Base-by-base conservation (phyloP, 1,140 invertebrate genomes). In the Coptotermes formosanus region DNA sequence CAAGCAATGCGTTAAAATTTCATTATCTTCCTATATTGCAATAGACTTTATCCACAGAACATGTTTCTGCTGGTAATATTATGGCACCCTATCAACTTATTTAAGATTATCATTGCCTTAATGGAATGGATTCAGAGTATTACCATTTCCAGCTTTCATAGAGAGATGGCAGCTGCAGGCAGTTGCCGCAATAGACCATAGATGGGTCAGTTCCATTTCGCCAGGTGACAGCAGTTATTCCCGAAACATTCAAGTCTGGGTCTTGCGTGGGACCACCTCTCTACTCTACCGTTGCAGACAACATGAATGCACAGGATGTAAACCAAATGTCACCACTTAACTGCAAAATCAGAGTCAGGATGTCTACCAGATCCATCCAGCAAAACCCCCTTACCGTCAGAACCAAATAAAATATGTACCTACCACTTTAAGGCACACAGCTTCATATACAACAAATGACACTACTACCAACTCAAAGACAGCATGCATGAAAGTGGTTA, bases 251-350 rank as follows among this genome's bases (percentile, higher is more conserved):
- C 64, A 75, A 75, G 64, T 75, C 64, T 30, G 64, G 59, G 64
- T 14, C 64, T 75, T 75, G 64, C n/a, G 64, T 30, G 25, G 64
- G 64, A 75, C 64, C 64, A 75, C 64, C 64, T 75, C 64, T 75
- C 64, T 75, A n/a, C n/a, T 30, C 64, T 75, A 75, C 64, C 64
- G 64, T 75, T 75, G 64, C 25, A 75, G 64, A 25, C 64, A 75
- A 75, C 64, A 75, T 75, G 64, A 75, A 75, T 75, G 64, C 64
- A 75, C 64, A 75, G 25, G 64, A 75, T 25, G 64, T 75, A 75
- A 75, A 75, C 64, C 64, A 75, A 75, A 75, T 75, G 64, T 75
- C 64, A 75, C 64, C 64, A 75, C 64, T 75, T 75, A 75, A 75
- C 64, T 75, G 64, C 64, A 75, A 75, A 75, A 75, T 75, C 64